Base-by-base conservation (phyloP, 2,113 vertebrate species). In the Jacana jacana region DNA sequence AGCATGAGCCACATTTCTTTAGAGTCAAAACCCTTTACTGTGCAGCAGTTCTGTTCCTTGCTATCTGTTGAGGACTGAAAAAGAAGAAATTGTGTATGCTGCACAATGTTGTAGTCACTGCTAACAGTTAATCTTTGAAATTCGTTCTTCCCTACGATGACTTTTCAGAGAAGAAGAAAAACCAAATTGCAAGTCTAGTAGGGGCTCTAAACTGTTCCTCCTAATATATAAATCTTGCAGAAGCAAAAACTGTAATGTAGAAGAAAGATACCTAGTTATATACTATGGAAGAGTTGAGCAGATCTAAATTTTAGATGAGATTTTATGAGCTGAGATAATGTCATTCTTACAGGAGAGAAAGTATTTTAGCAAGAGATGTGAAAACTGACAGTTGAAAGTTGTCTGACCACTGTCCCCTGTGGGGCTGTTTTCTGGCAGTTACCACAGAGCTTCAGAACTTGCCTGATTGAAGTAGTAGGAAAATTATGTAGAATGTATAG, bases 21-120 rank as follows among this genome's bases (percentile, higher is more conserved):
- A 39, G 27, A 81, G 18, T 87, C 17, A 73, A 49, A 91, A 76
- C 7, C 11, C 17, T 65, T 71, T 73, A 23, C 40, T 77, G 17
- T 37, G 22, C 19, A 78, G 14, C 22, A 39, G 51, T 92, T 73
- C 40, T 73, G 11, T 82, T 80, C 10, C 7, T 63, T 60, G 24
- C 7, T 77, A 2, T 80, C 58, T 77, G 13, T 25, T 83, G 49
- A 48, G 58, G 40, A 57, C 37, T 40, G 44, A 77, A 58, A 81
- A 42, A 71, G 27, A 86, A 15, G 13, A 75, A 71, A 46, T 44
- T 40, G 9, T 0, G 0, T 55, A 33, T 7, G 3, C 48, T 87
- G 15, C 0, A 2, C n/a, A 33, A 6, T 60, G 35, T 79, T 91
- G 79, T 86, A 68, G 40, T 88, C 10, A 12, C 40, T n/a, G 25